Conservation (phyloP, 2,113 vertebrate species). For the Recurvirostra avosetta region DNA sequence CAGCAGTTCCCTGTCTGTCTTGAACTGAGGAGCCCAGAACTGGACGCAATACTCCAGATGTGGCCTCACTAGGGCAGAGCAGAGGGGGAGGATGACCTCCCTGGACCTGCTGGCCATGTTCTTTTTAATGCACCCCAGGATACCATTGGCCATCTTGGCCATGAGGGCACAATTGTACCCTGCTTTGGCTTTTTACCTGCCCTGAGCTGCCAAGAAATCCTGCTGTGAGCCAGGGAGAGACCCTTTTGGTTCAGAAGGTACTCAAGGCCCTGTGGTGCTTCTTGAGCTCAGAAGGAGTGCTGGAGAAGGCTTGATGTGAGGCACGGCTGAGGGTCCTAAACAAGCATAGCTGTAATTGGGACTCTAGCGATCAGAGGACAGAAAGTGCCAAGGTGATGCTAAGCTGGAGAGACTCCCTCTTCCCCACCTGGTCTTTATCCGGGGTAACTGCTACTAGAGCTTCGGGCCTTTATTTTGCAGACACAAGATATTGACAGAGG, state of each 20-base stretch:
- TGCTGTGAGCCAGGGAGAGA: neutral
- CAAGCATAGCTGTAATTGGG: accelerated
- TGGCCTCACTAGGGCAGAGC: too few relatives aligned
- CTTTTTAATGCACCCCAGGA: too few relatives aligned
- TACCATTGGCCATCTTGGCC: too few relatives aligned
- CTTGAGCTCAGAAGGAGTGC: neutral
- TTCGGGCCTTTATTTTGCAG: neutral
- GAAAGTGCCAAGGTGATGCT: neutral
- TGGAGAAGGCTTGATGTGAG: neutral
- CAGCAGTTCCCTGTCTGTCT: too few relatives aligned
- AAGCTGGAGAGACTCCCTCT: neutral
- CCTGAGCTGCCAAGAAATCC: neutral
- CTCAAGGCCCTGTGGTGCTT: neutral
- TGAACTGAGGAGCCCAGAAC: too few relatives aligned
- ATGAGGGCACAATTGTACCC: neutral
- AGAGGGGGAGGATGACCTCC: too few relatives aligned
- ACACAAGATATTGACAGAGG: neutral
- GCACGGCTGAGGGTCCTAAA: neutral
- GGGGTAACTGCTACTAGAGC: neutral
- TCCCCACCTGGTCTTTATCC: neutral
- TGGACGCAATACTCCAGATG: too few relatives aligned
- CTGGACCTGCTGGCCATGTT: too few relatives aligned
- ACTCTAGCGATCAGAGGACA: neutral
- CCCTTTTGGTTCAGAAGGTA: neutral
- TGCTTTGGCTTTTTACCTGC: neutral